Evolutionary conservation across 1,140 invertebrate genomes (phyloP).

Genomic region (Potamilus streckersoni): DNA sequence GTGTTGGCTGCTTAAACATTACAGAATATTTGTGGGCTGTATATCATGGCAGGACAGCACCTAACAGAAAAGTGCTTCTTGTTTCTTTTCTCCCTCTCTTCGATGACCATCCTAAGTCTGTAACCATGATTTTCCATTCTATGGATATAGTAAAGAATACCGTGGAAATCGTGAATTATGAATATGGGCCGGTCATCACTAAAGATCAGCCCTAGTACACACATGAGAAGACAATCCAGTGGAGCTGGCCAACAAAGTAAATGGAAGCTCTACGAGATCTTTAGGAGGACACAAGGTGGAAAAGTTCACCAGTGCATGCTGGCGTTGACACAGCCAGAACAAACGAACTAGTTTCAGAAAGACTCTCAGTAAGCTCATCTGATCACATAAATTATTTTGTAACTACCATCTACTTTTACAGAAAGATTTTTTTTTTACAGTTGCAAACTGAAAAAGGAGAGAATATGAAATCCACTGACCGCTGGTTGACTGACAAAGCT

Average conservation of each 20-base stretch:
- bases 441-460: no score
- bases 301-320: no score
- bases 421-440: no score
- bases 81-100: constrained; percentile 2
- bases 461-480: no score
- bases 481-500: no score
- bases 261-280: no score
- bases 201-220: constrained; percentile 13
- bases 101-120: neutral
- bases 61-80: neutral
- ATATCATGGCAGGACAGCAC: neutral
- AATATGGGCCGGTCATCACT: neutral
- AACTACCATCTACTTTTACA: no score
- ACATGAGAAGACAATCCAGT: constrained; percentile 41
- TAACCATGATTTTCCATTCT: constrained; percentile 7
- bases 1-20: neutral
- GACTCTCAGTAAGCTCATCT: no score
- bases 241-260: constrained; percentile 32
- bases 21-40: neutral
- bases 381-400: no score
- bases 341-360: neutral
- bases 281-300: no score
- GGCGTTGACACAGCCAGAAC: no score
- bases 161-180: neutral
- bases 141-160: constrained; percentile 3